Evolutionary conservation across 1,140 invertebrate genomes (phyloP).

Genomic region (Bombyx mori): DNA sequence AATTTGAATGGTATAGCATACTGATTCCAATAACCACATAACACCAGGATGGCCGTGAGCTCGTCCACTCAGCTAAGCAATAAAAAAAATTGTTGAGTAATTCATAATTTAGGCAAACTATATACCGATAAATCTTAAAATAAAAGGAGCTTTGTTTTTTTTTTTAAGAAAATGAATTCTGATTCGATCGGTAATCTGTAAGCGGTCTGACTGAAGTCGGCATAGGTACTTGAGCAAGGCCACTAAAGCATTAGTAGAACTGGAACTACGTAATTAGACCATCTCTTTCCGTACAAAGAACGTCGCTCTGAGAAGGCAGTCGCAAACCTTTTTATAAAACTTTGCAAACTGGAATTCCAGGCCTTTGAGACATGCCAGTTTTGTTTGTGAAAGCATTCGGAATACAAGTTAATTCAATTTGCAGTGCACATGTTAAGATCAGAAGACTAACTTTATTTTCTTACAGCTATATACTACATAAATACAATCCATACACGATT

Average conservation of each 20-base stretch:
- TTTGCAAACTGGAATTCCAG: constrained; percentile 15
- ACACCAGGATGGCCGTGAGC: too few relatives aligned
- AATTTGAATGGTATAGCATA: too few relatives aligned
- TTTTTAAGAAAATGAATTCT: background rate
- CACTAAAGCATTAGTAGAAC: background rate
- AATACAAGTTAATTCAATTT: constrained; percentile 13
- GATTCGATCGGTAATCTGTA: background rate
- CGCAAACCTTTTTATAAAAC: constrained; percentile 14
- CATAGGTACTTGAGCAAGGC: background rate
- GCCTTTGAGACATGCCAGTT: constrained; percentile 18
- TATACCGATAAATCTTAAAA: too few relatives aligned
- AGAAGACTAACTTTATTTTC: too few relatives aligned
- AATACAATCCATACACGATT: too few relatives aligned
- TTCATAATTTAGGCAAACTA: too few relatives aligned
- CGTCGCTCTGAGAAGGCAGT: constrained; percentile 2
- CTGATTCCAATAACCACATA: too few relatives aligned
- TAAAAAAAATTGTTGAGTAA: too few relatives aligned
- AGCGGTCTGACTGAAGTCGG: background rate
- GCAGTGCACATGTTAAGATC: constrained; percentile 1
- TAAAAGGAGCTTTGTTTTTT: too few relatives aligned
- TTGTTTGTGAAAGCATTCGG: constrained; percentile 18
- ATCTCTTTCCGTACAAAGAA: constrained; percentile 5
- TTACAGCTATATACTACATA: too few relatives aligned
- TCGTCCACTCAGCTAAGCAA: too few relatives aligned
- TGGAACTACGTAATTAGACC: constrained; percentile 7